Base-by-base conservation (phyloP, 53 echinoderm and acorn worm genomes). In the Zoroaster sp. region DNA sequence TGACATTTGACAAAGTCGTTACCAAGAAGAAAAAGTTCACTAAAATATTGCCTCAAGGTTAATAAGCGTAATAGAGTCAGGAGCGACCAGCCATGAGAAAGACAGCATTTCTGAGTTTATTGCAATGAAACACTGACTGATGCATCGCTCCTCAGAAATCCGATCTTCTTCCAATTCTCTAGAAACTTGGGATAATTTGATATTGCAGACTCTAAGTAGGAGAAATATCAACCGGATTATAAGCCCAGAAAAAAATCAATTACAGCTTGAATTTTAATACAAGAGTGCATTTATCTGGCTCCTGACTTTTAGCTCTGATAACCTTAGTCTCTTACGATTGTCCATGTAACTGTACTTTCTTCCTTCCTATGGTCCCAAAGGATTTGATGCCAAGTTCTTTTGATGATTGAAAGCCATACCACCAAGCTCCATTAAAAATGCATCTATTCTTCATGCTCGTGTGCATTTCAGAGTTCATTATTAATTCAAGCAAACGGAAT, bases 341-440 rank as follows among this genome's bases (percentile, higher is more conserved):
- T 67, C 41, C 66, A 82, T 66, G 82, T 46, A 82, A 82, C 82
- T 82, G 82, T 67, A 82, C 82, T 82, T 82, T 28, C 44, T 82
- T 66, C 67, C 67, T 40, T 42, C 18, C 37, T 36, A 30, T 42
- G 10, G 36, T 68, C 82, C 82, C 68, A 66, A 23, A n/a, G 82
- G 68, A 66, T 42, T 34, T 46, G n/a, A 63, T 82, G 82, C 82
- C 82, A 82, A 82, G 66, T 82, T 44, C 68, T 82, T 82, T 66
- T 82, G 82, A 82, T 82, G 82, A 82, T 82, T 82, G 82, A 82
- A 82, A 66, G 82, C 82, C 82, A 25, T 40, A 66, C 82, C 82
- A 82, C 82, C 82, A 82, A 82, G 82, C 82, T 66, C 82, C 82
- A 82, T 82, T 82, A 82, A 82, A 82, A 82, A 82, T 82, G 82